These are phyloP conservation scores for Cerceris rybyensis DNA, from an alignment of 2,888 invertebrate species.

Conservation along the genomic window DNA sequence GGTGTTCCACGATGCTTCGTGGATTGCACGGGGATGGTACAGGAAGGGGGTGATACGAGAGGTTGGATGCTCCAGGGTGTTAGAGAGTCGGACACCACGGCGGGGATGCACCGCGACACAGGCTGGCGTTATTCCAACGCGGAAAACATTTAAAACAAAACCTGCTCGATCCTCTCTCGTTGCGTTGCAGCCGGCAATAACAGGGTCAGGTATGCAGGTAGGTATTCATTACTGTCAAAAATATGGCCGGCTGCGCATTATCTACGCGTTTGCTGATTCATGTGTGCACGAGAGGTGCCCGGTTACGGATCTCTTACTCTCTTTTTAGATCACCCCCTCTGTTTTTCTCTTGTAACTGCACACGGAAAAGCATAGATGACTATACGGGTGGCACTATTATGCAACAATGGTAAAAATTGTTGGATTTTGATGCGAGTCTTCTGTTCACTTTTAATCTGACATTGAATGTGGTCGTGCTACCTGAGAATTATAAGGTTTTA, in stretches of 20 bases:
- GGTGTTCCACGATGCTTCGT: constrained; percentile 10
- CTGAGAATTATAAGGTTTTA: no score
- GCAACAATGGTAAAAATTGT: no score
- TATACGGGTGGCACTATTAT: no score
- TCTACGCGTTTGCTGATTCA: constrained; percentile 54
- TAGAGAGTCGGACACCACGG: constrained; percentile 27
- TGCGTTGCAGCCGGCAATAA: constrained; percentile 22
- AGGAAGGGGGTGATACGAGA: no score
- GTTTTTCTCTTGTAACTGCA: no score
- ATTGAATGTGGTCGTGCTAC: no score
- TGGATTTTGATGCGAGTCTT: no score
- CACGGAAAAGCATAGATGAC: no score
- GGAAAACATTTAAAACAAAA: constrained; percentile 69
- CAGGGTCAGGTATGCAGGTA: constrained; percentile 44
- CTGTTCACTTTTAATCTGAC: no score
- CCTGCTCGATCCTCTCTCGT: constrained; percentile 45
- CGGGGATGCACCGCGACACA: constrained; percentile 29
- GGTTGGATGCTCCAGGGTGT: constrained; percentile 17
- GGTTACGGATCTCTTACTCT: neutral
- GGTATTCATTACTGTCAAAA: constrained; percentile 67
- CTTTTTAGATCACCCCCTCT: no score
- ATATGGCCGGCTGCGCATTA: constrained; percentile 59
- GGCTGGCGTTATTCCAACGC: constrained; percentile 69
- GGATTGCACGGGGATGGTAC: no score
- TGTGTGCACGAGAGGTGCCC: constrained; percentile 36